A percentile compares a stretch with the other conserved stretches of the same genome.
Conservation (phyloP, 2,888 invertebrate genomes). For the Cremastobaeus sp. region DNA sequence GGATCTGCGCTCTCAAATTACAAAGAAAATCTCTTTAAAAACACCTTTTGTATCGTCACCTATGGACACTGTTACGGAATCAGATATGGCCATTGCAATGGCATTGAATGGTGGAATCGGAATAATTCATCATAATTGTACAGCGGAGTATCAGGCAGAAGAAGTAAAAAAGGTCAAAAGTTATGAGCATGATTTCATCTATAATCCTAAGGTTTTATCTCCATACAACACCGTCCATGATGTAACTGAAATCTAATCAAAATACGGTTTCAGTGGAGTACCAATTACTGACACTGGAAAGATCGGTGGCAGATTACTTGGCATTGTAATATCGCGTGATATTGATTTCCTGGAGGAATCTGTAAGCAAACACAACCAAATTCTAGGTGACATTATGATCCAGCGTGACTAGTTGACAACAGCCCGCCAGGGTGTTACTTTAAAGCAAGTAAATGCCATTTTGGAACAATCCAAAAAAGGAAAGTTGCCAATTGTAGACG, state of each 20-base stretch:
- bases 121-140: constrained; percentile 98
- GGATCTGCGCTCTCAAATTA: constrained; percentile 92
- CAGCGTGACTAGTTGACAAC: constrained; percentile 90
- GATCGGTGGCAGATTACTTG: constrained; percentile 93
- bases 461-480: constrained; percentile 98
- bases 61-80: constrained; percentile 99
- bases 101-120: constrained; percentile 98
- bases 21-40: constrained; percentile 91
- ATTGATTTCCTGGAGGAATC: constrained; percentile 92
- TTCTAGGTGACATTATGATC: constrained; percentile 90
- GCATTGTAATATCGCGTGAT: constrained; percentile 98
- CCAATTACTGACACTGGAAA: constrained; percentile 97
- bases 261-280: constrained; percentile 90
- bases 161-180: constrained; percentile 96
- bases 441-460: constrained; percentile 95
- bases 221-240: constrained; percentile 91
- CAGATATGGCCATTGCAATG: constrained; percentile 99
- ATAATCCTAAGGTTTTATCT: constrained; percentile 96
- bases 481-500: constrained; percentile 91
- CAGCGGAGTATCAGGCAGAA: constrained; percentile 94
- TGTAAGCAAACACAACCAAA: constrained; percentile 81
- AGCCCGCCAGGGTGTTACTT: constrained; percentile 92
- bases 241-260: constrained; percentile 90
- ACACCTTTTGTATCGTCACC: constrained; percentile 98
- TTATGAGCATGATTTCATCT: constrained; percentile 99